Evolutionary conservation across 2,888 invertebrate genomes (phyloP), one percentile per base, ranked within the genome.

Genomic region (Dinocampus coccinellae): DNA sequence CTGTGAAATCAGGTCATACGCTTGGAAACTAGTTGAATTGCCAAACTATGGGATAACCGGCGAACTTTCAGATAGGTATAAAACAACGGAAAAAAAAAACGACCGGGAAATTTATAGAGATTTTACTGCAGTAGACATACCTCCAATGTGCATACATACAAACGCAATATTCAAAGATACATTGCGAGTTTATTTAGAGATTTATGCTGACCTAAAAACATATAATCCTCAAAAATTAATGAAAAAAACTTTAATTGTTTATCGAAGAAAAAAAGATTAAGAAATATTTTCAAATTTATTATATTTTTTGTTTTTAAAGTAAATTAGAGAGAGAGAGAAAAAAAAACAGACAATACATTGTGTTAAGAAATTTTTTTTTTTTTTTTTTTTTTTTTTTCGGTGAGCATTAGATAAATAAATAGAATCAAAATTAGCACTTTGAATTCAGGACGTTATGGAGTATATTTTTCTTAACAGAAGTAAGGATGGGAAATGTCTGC

Each of bases 1-100:
- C 72, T 66, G 61, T 42, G 57, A 69, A 77, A 77, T 74, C 73
- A 76, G 77, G 75, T 76, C 77, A 77, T 33, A 55, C 58, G 36
- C 63, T 69, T 72, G 64, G 65, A 36, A n/a, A 61, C 74, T 73
- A 72, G 76, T 72, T 73, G 75, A 75, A 75, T 76, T 74, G 68
- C 71, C 76, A 75, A 77, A 77, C 74, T 75, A 67, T 63, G 42
- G 71, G 62, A 72, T 77, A 72, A 75, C 73, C 73, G 73, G 73
- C 60, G 42, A 64, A 47, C 52, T 58, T 64, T 66, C 13, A n/a
- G 22, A 66, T 58, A 39, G 13, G 39, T 24, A 47, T 16, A 29
- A 13, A 26, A n/a, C 11, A n/a, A 24, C 24, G 39, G 6, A 39
- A 29, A 39, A 66, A 39, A 47, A 52, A 63, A 60, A 67, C 34